Evolutionary conservation across 1,140 invertebrate genomes (phyloP).

Genomic region (Drosophila oshimai): DNA sequence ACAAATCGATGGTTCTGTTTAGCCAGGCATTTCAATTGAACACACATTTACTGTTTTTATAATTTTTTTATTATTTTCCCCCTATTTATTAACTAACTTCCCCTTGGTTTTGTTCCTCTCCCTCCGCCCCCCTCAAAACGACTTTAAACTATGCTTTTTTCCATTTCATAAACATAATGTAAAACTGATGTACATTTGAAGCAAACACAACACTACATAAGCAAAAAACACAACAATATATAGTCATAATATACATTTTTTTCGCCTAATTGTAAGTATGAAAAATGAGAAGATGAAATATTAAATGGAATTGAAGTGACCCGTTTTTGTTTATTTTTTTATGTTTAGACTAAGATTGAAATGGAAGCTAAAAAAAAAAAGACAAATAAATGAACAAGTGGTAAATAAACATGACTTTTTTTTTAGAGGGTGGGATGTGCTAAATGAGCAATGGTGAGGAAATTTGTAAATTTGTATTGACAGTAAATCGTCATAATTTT

Average conservation of each 20-base stretch:
- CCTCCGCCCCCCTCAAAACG: not conserved
- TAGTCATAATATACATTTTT: constrained; percentile 28
- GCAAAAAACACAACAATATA: constrained; percentile 13
- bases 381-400: constrained; percentile 5
- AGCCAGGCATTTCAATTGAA: constrained; percentile 40
- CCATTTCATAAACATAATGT: constrained; percentile 21
- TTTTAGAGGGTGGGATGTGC: not conserved
- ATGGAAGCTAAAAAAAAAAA: constrained; percentile 8
- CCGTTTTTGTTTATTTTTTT: constrained; percentile 20
- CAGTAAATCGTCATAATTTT: too few relatives aligned
- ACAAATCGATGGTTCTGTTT: constrained; percentile 10
- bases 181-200: constrained; percentile 40
- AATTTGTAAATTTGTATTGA: too few relatives aligned
- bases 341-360: not conserved
- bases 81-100: constrained; percentile 27
- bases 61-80: constrained; percentile 19
- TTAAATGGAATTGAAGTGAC: constrained; percentile 45
- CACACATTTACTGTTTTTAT: constrained; percentile 9
- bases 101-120: constrained; percentile 19
- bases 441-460: too few relatives aligned
- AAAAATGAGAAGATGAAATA: constrained; percentile 37
- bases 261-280: constrained; percentile 45
- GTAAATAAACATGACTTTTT: constrained; percentile 7
- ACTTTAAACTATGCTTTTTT: not conserved
- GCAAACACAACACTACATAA: constrained; percentile 19